Base-by-base conservation (phyloP, 2,113 vertebrate species). In the Hucho hucho region DNA sequence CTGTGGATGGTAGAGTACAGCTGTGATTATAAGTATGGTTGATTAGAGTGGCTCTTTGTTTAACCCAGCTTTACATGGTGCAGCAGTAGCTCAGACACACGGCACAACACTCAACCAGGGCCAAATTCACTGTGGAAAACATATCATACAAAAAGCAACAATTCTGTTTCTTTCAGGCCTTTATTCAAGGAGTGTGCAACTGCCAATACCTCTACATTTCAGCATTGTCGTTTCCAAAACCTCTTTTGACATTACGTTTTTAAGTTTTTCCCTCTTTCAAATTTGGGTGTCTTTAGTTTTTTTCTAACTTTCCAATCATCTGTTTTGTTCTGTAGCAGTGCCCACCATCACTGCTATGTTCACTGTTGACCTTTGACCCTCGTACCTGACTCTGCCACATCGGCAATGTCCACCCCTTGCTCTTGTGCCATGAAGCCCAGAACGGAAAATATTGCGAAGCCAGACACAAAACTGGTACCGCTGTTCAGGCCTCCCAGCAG, bases 371-470 rank as follows among this genome's bases (percentile, higher is more conserved):
- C 89, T 93, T 92, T 93, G 87, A 95, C 95, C 95, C 95, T 95
- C 96, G 92, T 98, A 99, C 98, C 98, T 99, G 98, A 99, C 96
- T 99, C 97, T 95, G 98, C 98, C 94, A 99, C 98, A 96, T 97
- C 96, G 85, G 97, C 97, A 96, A 99, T 99, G 96, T 99, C 95
- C 96, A 99, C 97, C 95, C 97, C 97, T 98, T 99, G 98, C 88
- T 99, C 97, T 96, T 99, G 97, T 96, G 98, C 98, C 98, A 99
- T 99, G 96, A 99, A 99, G 96, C 98, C 98, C 96, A 99, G 98
- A 96, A 99, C 94, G 96, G 97, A 99, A 97, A 99, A 99, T 96
- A 99, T 99, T 95, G 98, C 98, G 96, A 99, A 99, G 95, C 98
- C 98, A 95, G 97, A 99, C 95, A 99, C 97, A 97, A 99, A 99